Evolutionary conservation across 2,888 invertebrate genomes (phyloP), one percentile per base, ranked within the genome.

Genomic region (Lacanobia oleracea): DNA sequence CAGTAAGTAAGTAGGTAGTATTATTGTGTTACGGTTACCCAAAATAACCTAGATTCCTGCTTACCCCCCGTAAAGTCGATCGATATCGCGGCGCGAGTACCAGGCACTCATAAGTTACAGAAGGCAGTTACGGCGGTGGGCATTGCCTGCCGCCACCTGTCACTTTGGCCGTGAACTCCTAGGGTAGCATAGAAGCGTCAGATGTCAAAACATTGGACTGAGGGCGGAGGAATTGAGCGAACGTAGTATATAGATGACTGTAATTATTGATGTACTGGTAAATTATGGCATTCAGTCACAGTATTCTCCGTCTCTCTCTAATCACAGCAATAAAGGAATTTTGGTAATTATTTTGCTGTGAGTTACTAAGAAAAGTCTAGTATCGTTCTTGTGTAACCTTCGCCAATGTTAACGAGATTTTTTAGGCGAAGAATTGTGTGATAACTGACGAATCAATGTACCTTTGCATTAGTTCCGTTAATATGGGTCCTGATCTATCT

Each of bases 91-190:
- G n/a, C n/a, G 21, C 43, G 43, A 60, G 81, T 81, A 81, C 81
- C 77, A 81, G 81, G 77, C 80, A 48, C 70, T 48, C 66, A 81
- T 60, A 77, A 71, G 37, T 45, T 70, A 62, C 51, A 59, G 70
- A 56, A 66, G 64, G 51, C 53, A 72, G 50, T 62, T 59, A 43
- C 48, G 1, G 68, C 74, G 64, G 67, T 61, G 48, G 59, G 45
- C 67, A 73, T 73, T 43, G 70, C 70, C 67, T 73, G 70, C 60
- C 79, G 63, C 70, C 77, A 76, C 67, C 81, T 81, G 81, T 37
- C 80, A 73, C 27, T 51, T 21, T 81, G 80, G 65, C 81, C 81
- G 67, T 81, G 79, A 81, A 77, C 80, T 81, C 77, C 80, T 63
- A 77, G 73, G 77, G 51, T 27, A 65, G 40, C 67, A 81, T 68